Evolutionary conservation across 2,113 vertebrate species (phyloP).

Genomic region (Phaetusa simplex): DNA sequence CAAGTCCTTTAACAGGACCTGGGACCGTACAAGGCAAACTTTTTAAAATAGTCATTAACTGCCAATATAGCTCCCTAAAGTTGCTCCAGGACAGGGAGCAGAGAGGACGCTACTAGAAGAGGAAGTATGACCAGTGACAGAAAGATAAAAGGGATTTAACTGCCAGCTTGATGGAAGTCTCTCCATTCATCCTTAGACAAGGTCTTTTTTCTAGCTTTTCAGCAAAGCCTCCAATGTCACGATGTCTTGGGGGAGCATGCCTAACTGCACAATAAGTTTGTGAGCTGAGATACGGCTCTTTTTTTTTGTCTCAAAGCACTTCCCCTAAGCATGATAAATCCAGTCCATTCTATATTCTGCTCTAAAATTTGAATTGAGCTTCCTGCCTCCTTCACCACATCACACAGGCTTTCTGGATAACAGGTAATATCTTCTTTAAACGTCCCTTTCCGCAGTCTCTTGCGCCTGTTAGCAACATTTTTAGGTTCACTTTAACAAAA

Average conservation of each 20-base stretch:
- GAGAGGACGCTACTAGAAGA: not conserved
- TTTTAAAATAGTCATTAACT: not conserved
- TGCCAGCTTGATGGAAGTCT: not conserved
- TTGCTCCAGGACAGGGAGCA: not conserved
- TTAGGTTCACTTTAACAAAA: not conserved
- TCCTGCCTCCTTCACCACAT: not conserved
- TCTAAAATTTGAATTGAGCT: not conserved
- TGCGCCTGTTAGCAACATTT: not conserved
- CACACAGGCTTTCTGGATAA: not conserved
- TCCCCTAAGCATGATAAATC: not conserved
- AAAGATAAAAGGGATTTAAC: not conserved
- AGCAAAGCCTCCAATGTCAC: not conserved
- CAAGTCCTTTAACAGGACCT: not conserved
- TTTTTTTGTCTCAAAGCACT: not conserved
- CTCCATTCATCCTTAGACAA: not conserved
- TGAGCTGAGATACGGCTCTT: not conserved
- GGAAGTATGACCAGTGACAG: not conserved
- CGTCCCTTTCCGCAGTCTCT: not conserved
- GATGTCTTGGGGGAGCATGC: accelerated
- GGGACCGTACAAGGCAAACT: not conserved
- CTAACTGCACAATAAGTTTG: not conserved
- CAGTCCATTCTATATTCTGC: not conserved
- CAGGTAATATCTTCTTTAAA: not conserved
- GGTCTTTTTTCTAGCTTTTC: not conserved
- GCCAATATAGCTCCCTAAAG: not conserved